Conservation (phyloP, 2,113 vertebrate species). For the Carassius carassius region DNA sequence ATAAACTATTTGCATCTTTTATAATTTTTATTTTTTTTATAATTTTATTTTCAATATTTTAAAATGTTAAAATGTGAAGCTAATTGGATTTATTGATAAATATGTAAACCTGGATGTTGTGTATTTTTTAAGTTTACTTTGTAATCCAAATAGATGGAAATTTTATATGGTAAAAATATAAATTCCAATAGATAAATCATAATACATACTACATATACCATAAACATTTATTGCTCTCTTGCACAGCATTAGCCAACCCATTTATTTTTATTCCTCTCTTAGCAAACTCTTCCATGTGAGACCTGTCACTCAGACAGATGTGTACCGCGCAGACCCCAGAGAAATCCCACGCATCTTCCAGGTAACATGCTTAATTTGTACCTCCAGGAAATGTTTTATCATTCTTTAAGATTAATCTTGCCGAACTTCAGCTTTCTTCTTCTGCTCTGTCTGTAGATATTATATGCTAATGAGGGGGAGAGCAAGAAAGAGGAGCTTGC, state of each 20-base stretch:
- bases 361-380: conserved; percentile 67
- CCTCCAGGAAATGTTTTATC: neutral
- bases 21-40: no score
- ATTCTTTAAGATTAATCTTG: neutral
- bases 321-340: conserved; percentile 92
- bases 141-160: neutral
- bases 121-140: neutral
- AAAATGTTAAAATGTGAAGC: no score
- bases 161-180: neutral
- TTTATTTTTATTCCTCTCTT: conserved; percentile 13
- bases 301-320: conserved; percentile 95
- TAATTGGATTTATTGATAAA: no score
- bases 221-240: neutral
- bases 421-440: neutral
- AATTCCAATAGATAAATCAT: neutral
- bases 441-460: conserved; percentile 75
- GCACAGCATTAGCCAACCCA: neutral
- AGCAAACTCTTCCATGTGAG: conserved; percentile 97
- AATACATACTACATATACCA: no score
- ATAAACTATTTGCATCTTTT: no score
- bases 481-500: conserved; percentile 88
- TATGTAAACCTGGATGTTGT: neutral
- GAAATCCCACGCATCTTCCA: conserved; percentile 98
- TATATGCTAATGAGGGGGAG: conserved; percentile 96
- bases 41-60: no score